Percentiles rank a stretch among this genome's conserved stretches.
These are phyloP conservation scores for Agonum fuliginosum DNA, from an alignment of 2,888 invertebrate genomes.

Conservation along the genomic window DNA sequence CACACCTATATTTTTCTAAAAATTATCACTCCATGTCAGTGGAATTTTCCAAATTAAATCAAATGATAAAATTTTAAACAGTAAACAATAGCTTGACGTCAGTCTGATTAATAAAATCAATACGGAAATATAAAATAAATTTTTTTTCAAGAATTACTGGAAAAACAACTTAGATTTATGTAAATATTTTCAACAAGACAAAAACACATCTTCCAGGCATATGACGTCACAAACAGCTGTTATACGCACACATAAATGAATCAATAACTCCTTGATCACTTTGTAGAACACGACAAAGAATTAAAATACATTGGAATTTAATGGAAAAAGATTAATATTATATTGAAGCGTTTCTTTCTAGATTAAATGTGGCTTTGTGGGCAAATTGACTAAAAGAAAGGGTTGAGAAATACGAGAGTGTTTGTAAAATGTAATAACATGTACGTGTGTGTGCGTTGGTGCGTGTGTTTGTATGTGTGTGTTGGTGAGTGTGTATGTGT, in stretches of 20 bases:
- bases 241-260: neutral
- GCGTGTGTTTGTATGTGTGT: neutral
- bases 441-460: too few relatives aligned
- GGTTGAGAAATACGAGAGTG: neutral
- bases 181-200: neutral
- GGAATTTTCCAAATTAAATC: neutral
- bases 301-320: too few relatives aligned
- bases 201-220: neutral
- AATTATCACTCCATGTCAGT: too few relatives aligned
- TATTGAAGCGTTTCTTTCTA: too few relatives aligned
- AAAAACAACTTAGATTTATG: neutral
- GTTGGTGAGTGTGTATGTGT: neutral
- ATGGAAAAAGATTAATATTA: too few relatives aligned
- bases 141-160: neutral
- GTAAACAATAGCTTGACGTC: neutral
- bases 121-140: neutral
- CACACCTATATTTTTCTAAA: neutral
- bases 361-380: too few relatives aligned
- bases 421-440: too few relatives aligned
- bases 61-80: neutral
- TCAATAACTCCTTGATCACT: too few relatives aligned
- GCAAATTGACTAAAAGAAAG: neutral
- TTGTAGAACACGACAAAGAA: too few relatives aligned
- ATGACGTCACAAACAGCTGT: constrained; percentile 40
- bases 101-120: neutral